Base-by-base conservation (phyloP, 2,888 invertebrate genomes). In the Petrophora chlorosata region DNA sequence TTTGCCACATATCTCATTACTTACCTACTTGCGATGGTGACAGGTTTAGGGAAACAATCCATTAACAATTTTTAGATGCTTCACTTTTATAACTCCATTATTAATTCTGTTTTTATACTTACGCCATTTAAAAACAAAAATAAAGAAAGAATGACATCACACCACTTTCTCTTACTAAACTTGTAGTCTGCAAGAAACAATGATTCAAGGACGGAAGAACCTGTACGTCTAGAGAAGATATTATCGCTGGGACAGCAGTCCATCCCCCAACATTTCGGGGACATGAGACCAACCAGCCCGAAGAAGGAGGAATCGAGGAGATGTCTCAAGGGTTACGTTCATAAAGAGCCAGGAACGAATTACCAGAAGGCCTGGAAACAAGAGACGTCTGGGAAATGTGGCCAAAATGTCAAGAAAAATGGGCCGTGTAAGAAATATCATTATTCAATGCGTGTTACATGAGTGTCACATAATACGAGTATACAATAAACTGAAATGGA, bases 341-440 rank as follows among this genome's bases (percentile, higher is more conserved):
- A 51, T 28, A 50, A 26, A 12, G 53, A 56, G 2, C 29, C 26
- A 5, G 26, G 2, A 16, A 8, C 41, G 0, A 8, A 2, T 2
- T 40, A 36, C 3, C 35, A 45, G 3, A 52, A 44, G 17, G 10
- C 38, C 5, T 17, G 35, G 8, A 50, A 30, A 12, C 46, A 45
- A 2, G 58, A 53, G 5, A 49, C 19, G 14, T 3, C 34, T 1
- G 40, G 8, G 9, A 53, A 45, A 22, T 43, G 26, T 22, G 22
- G 15, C 16, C 22, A 22, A 14, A 5, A 61, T 26, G 40, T 72
- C 16, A 79, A 80, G 79, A 79, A 73, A 68, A 56, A 71, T 12
- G 63, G 70, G 44, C 53, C 73, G 46, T 59, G 80, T 81, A 62
- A 76, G 78, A 76, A n/a, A n/a, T n/a, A n/a, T n/a, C 3, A 48